A percentile compares a stretch with the other conserved stretches of the same genome.
These are phyloP conservation scores for Poeciliopsis turrubarensis DNA, from an alignment of 2,113 vertebrate genomes.

Conservation along the genomic window DNA sequence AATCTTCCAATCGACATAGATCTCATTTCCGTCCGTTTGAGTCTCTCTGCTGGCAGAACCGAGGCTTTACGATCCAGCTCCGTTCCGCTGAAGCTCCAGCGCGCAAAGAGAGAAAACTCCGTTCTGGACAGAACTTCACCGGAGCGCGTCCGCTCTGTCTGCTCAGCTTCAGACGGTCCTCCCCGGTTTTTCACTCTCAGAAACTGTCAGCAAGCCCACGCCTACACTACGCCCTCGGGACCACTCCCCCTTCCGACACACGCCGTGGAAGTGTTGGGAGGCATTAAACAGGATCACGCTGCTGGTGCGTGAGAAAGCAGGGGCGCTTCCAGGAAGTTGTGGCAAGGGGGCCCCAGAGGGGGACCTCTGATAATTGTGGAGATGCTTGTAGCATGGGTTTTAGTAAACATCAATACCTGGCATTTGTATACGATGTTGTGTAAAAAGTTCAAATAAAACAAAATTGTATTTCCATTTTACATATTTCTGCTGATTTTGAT, in stretches of 20 bases:
- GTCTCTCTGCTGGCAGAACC: not conserved
- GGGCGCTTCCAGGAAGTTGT: not conserved
- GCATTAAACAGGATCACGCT: constrained; percentile 19
- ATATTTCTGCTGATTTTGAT: not conserved
- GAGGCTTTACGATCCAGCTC: not conserved
- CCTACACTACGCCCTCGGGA: constrained; percentile 38
- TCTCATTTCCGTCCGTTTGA: constrained; percentile 28
- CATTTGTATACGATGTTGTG: not conserved
- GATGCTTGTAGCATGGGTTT: not conserved
- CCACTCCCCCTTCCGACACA: constrained; percentile 60
- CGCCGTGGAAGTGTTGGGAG: constrained; percentile 20
- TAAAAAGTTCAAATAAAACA: too few relatives aligned
- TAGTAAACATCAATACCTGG: not conserved
- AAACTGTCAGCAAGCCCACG: constrained; percentile 34
- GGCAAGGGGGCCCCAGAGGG: too few relatives aligned
- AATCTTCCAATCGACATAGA: constrained; percentile 17
- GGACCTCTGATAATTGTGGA: too few relatives aligned
- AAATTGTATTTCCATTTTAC: too few relatives aligned
- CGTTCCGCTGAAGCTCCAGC: not conserved
- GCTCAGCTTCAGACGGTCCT: not conserved
- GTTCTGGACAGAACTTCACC: constrained; percentile 29
- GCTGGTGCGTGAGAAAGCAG: constrained; percentile 7
- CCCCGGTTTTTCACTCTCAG: constrained; percentile 47
- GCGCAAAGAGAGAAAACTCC: constrained; percentile 12
- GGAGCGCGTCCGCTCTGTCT: constrained; percentile 28